Percentiles rank a stretch among this genome's conserved stretches.
phyloP scores from a whole-genome alignment of 2,113 vertebrate genomes.

The Phocoena phocoena region DNA sequence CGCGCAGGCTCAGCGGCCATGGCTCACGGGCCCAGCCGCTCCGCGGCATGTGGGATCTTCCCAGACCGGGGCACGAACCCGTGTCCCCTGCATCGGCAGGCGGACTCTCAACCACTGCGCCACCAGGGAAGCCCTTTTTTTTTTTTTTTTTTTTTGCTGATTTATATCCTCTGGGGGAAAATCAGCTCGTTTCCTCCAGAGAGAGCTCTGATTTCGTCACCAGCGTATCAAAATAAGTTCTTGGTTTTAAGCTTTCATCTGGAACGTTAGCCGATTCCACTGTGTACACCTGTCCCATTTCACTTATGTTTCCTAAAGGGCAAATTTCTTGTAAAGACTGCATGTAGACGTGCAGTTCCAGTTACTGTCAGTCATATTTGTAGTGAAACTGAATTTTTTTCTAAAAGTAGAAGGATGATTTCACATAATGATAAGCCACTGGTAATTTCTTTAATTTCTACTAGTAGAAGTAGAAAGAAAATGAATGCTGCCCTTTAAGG shows the following conservation, averaged over 20 bases:
- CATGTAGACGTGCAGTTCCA: neutral
- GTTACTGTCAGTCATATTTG: neutral
- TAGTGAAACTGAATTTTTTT: neutral
- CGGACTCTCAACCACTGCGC: too few species aligned
- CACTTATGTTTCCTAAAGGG: neutral
- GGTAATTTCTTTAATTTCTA: slow-evolving; percentile 39
- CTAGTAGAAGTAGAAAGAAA: slow-evolving; percentile 22
- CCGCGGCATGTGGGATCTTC: too few species aligned
- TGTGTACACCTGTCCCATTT: neutral
- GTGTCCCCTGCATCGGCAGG: too few species aligned
- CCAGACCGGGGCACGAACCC: too few species aligned
- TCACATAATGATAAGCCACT: neutral
- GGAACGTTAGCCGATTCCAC: neutral
- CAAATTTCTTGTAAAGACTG: slow-evolving; percentile 29
- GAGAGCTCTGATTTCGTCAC: neutral
- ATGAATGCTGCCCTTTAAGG: neutral
- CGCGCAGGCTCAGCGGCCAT: too few species aligned
- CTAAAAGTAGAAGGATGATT: slow-evolving; percentile 43
- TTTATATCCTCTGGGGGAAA: neutral
- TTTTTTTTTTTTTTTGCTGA: neutral
- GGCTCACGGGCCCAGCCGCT: too few species aligned
- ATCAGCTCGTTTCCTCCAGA: neutral
- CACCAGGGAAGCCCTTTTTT: too few species aligned
- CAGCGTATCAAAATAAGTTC: neutral
- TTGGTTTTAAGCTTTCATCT: neutral